These are phyloP conservation scores for Anguilla obscura DNA, from an alignment of 2,797 vertebrate genomes.

Conservation along the genomic window DNA sequence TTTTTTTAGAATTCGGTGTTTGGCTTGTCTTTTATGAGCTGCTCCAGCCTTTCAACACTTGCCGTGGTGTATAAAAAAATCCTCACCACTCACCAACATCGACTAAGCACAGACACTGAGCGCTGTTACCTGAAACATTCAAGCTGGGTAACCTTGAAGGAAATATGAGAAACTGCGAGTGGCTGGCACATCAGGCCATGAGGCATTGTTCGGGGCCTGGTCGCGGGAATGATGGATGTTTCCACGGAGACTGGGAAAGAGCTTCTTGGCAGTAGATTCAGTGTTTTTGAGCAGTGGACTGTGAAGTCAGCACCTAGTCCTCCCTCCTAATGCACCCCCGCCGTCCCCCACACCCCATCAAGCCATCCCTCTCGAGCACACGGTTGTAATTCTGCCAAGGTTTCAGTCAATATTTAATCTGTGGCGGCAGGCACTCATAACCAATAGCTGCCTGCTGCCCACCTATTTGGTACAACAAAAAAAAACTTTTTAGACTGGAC, in stretches of 20 bases:
- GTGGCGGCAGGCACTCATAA: neutral
- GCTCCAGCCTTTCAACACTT: neutral
- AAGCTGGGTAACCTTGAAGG: neutral
- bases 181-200: neutral
- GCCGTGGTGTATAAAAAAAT: neutral
- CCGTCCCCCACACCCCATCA: neutral
- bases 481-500: neutral
- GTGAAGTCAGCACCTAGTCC: neutral
- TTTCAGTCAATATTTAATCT: slow-evolving; percentile 4
- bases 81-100: neutral
- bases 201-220: neutral
- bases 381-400: neutral
- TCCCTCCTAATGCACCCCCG: neutral
- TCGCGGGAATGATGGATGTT: neutral
- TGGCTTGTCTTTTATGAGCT: neutral
- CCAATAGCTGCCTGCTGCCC: neutral
- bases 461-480: neutral
- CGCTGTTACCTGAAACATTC: neutral
- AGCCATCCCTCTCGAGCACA: neutral
- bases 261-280: slow-evolving; percentile 17
- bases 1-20: neutral
- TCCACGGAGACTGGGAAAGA: neutral
- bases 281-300: slow-evolving; percentile 22
- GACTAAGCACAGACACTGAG: slow-evolving; percentile 8
- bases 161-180: slow-evolving; percentile 24